A percentile compares a stretch with the other conserved stretches of the same genome.
These are phyloP conservation scores for Drosophila nigritarsus DNA, from an alignment of 2,888 invertebrate genomes.

Conservation along the genomic window DNA sequence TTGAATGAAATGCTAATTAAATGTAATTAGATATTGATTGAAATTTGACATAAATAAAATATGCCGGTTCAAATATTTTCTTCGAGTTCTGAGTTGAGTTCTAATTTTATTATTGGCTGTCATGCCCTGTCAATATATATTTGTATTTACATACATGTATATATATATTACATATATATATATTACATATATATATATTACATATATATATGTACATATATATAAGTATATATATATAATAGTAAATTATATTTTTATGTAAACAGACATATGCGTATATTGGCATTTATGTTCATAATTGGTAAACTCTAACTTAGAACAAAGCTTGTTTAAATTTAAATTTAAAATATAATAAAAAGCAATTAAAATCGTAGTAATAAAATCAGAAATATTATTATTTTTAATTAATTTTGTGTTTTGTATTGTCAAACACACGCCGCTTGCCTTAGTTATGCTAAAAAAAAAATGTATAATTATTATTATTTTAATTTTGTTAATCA, in stretches of 20 bases:
- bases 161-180: too few species aligned
- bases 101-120: not conserved
- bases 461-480: not conserved
- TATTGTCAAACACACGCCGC: not conserved
- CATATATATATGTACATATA: not conserved
- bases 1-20: not conserved
- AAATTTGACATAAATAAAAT: not conserved
- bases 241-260: not conserved
- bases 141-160: not conserved
- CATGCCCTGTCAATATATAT: not conserved
- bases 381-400: not conserved
- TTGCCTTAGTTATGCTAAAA: too few species aligned
- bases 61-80: not conserved
- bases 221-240: not conserved
- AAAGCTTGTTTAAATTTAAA: not conserved
- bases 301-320: not conserved
- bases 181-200: not conserved
- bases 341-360: not conserved
- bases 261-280: not conserved
- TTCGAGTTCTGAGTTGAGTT: not conserved
- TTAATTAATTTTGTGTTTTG: not conserved
- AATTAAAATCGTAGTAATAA: not conserved
- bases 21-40: not conserved
- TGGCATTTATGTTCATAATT: not conserved
- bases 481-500: not conserved